Conservation (phyloP, 2,888 invertebrate genomes). For the Pharmacophagus antenor region DNA sequence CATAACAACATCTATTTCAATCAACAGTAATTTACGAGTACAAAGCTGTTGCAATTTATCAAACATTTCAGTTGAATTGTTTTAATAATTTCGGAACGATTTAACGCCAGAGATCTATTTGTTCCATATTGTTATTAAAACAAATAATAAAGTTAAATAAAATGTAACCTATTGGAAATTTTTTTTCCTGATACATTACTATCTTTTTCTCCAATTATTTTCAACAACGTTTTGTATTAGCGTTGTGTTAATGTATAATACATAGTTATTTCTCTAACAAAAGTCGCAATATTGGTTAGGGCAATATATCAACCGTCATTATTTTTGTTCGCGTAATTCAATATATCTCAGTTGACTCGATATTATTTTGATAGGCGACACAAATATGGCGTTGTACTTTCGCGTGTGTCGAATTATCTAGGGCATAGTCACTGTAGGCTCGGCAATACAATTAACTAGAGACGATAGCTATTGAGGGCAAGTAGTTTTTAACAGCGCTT, state of each 20-base stretch:
- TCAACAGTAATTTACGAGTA: no score
- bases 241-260: not conserved
- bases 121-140: no score
- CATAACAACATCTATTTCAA: no score
- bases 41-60: no score
- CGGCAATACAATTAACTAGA: not conserved
- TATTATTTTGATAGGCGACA: constrained; percentile 1
- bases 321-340: not conserved
- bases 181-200: not conserved
- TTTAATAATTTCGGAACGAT: no score
- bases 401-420: not conserved
- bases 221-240: not conserved
- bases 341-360: constrained; percentile 7
- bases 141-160: no score
- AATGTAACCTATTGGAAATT: no score
- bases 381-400: not conserved
- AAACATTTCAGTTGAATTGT: no score
- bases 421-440: not conserved
- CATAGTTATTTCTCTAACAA: not conserved
- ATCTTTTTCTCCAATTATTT: not conserved
- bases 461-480: not conserved
- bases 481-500: not conserved
- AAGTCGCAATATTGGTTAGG: not conserved
- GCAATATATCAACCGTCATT: not conserved
- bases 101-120: no score